Evolutionary conservation across 1,140 invertebrate species (phyloP), one percentile per base, ranked within the genome.

Genomic region (Psilanteris sp.): DNA sequence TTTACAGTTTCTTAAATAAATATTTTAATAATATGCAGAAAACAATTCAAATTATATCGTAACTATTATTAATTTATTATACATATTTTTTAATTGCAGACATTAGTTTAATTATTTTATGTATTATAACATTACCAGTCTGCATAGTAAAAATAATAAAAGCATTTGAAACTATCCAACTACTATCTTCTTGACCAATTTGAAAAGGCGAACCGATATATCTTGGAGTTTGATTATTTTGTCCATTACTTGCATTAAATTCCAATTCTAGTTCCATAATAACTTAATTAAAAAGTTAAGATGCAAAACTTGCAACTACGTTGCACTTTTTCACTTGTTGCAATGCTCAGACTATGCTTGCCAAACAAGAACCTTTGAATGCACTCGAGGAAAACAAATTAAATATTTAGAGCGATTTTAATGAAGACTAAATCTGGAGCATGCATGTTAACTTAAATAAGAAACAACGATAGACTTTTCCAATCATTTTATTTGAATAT

Each of bases 91-190:
- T n/a, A n/a, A n/a, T n/a, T n/a, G n/a, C n/a, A n/a, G n/a, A n/a
- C n/a, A n/a, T n/a, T n/a, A n/a, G n/a, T n/a, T n/a, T n/a, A n/a
- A n/a, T n/a, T n/a, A n/a, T n/a, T n/a, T n/a, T n/a, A n/a, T 7
- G 2, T 18, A 29, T 22, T 9, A 26, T 9, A 24, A 26, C 14
- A 34, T 55, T 70, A 96, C 96, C 97, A 72, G 96, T 97, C 90
- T 98, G 96, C 97, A 98, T 98, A 0, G 96, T 98, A 83, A 98
- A 98, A 55, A 98, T 98, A 71, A 98, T 97, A 81, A 98, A 98
- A 1, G 95, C 94, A 41, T 95, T 96, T 0, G 96, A 96, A 13
- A 98, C 90, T 34, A 98, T 95, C 96, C 96, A 98, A 68, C 94
- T 95, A 8, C 95, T 94, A 77, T 98, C 96, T 86, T 97, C 96